Base-by-base conservation (phyloP, 2,888 invertebrate genomes). In the Latrodectus hesperus region DNA sequence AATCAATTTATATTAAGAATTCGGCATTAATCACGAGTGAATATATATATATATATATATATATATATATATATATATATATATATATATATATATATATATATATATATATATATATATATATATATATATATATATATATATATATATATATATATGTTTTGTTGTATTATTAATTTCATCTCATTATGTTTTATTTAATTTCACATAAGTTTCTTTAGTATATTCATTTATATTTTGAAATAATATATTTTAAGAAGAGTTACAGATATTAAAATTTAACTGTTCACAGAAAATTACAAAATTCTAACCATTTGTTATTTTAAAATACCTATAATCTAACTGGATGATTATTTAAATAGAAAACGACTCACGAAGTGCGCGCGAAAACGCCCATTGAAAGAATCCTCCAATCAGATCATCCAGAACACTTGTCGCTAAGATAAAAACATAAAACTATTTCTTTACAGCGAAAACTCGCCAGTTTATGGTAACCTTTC, bases 351-450 rank as follows among this genome's bases (percentile, higher is more conserved):
- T 55, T 38, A 55, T 16, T 74, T 74, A 74, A 51, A 52, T 72
- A 52, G 52, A 74, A 14, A 38, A 53, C 26, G 17, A 22, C 64
- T 11, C 55, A 51, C 9, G 38, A 77, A 53, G 65, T 52, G 53
- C 53, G 68, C 79, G 71, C 26, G 68, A 55, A 71, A 82, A 60
- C 70, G 51, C 55, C 17, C 17, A 68, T n/a, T 16, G 12, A 17
- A 12, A 67, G 11, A 17, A 49, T 22, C 82, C 10, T 74, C 82
- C 75, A 82, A 82, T 82, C 75, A 60, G 17, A 26, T 38, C 70
- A 16, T 16, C 38, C 9, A 26, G 72, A 76, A 86, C 81, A 86
- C 81, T 86, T 86, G 86, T 86, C 86, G 86, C 86, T 80, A 60
- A 53, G 49, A 26, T 8, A 12, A 38, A 12, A 52, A 38, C 22